Percentiles rank a stretch among this genome's conserved stretches.
These are phyloP conservation scores for Sitta europaea DNA, from an alignment of 2,113 vertebrate species.

Conservation along the genomic window DNA sequence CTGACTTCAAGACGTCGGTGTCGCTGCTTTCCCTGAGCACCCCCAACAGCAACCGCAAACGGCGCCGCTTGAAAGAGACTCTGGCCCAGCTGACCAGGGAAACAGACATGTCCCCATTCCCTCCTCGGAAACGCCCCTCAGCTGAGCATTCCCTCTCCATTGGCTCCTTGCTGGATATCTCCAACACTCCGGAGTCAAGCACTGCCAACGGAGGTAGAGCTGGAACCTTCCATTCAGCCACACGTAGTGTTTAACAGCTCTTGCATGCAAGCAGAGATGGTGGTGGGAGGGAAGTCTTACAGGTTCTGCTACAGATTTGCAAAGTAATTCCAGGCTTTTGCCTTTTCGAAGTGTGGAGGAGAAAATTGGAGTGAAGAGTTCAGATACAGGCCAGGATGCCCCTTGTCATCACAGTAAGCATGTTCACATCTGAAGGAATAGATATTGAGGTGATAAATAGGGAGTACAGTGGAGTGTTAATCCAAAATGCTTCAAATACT, in stretches of 20 bases:
- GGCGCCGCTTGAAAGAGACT: constrained; percentile 88
- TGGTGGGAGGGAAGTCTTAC: not conserved
- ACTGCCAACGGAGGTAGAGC: constrained; percentile 79
- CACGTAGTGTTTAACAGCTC: not conserved
- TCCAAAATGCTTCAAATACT: not conserved
- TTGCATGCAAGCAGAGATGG: no score
- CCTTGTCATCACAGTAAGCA: not conserved
- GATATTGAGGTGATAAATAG: not conserved
- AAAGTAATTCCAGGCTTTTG: not conserved
- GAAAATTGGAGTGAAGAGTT: constrained; percentile 29
- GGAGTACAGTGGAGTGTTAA: not conserved
- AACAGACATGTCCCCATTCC: constrained; percentile 89
- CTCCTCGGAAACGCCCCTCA: constrained; percentile 89
- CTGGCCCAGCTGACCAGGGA: constrained; percentile 92
- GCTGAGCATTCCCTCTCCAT: constrained; percentile 92
- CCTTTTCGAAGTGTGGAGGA: constrained; percentile 18
- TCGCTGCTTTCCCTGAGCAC: constrained; percentile 92
- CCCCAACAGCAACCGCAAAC: constrained; percentile 91
- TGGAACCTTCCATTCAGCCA: not conserved
- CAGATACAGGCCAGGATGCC: not conserved
- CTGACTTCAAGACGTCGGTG: constrained; percentile 92
- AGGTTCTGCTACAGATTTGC: not conserved
- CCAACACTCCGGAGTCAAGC: constrained; percentile 91
- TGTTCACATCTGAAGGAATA: not conserved
- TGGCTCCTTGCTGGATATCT: constrained; percentile 93